Base-by-base conservation (phyloP, 1,140 invertebrate genomes). In the Tachypleus tridentatus region DNA sequence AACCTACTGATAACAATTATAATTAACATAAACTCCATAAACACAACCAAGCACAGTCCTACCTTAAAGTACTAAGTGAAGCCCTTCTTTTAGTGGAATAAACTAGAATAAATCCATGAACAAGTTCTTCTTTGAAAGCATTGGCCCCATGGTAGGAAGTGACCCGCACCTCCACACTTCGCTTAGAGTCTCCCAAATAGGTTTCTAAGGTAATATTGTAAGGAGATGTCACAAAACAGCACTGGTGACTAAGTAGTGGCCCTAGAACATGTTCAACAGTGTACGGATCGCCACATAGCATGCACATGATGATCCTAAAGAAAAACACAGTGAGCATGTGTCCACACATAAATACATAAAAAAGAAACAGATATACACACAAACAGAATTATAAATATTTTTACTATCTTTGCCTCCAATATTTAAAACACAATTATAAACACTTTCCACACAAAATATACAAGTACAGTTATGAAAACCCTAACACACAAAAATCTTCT, bases 231-330 rank as follows among this genome's bases (percentile, higher is more conserved):
- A 93, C 82, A 74, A 91, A 88, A 76, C 89, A 91, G 64, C 86
- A 88, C 62, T 91, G 88, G 76, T 96, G 90, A 72, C 85, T 86
- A 54, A 97, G 80, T 64, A 98, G 78, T 3, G 94, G 93, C 52
- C 85, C 86, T 11, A 98, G 80, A 58, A 97, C 87, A 69, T 91
- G 88, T 76, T 95, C 92, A 56, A 94, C 85, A 3, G 87, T 87
- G 74, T 89, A 97, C 10, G 91, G 89, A 79, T 98, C 95, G 57
- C 93, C 94, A 79, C 95, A 98, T 76, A 97, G 93, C 83, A 97
- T 87, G 76, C 93, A 97, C 84, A 97, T 89, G 72, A 97, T 90
- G 76, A 98, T 91, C 70, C 79, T 29, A 29, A 0, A 29, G 29
- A 29, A 29, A 29, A 29, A 29, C 29, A 29, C 29, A 29, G 29